Base-by-base conservation (phyloP, 1,140 invertebrate genomes). In the Drosophila punjabiensis region DNA sequence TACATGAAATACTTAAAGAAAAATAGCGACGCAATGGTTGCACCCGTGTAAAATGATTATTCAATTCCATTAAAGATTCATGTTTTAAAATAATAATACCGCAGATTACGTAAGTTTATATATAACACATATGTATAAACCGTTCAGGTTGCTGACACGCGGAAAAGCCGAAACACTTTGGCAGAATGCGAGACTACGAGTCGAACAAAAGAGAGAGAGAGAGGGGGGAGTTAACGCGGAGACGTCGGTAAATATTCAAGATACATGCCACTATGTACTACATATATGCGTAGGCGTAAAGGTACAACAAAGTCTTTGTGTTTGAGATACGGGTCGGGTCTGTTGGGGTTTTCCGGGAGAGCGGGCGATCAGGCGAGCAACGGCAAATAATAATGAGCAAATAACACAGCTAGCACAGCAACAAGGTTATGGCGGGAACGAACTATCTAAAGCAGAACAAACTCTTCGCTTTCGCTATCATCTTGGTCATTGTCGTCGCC, bases 401-500 rank as follows among this genome's bases (percentile, higher is more conserved):
- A 75, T 89, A 88, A 88, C 86, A 90, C 87, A 89, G 87, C 71
- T 74, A 69, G 53, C 65, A 81, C 65, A 75, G 66, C 60, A 71
- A 69, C 55, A 61, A 48, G 50, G 50, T 55, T 59, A 65, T 24
- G 56, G 30, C 39, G 65, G 37, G 24, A 63, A 13, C 20, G 20
- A n/a, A 43, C 18, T n/a, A 53, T 60, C 56, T 91, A 91, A 45
- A 95, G 87, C 91, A 96, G 93, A 73, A 95, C 96, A 94, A 96
- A 97, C 87, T 96, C 96, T 88, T 97, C 96, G 67, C 95, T 96
- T 88, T 96, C 96, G 79, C 95, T 94, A 77, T 96, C 95, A 92
- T 96, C 95, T 91, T 95, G 95, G 73, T 95, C 95, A 47, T 94
- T 93, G 39, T 94, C 93, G 79, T 94, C 94, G 41, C 91, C 93